Evolutionary conservation across 1,140 invertebrate species (phyloP).

Genomic region (Lordiphosa mommai): DNA sequence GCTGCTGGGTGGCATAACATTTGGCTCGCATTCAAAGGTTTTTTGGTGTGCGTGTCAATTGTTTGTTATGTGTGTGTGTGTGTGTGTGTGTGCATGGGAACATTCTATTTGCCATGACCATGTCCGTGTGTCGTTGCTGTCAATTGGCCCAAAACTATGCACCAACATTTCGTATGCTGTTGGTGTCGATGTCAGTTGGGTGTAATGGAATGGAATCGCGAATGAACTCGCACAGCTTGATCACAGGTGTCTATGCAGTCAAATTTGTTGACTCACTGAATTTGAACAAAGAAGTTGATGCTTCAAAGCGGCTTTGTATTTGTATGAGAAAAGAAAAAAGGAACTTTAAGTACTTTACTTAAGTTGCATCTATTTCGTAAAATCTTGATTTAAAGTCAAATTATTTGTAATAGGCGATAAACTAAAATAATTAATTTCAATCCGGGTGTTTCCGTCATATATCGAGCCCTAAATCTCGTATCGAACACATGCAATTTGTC

Average conservation of each 20-base stretch:
- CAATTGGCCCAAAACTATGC: conserved; percentile 41
- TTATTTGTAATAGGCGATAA: too few species aligned
- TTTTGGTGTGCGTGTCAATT: conserved; percentile 6
- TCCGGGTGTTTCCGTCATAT: too few species aligned
- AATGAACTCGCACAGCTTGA: background rate
- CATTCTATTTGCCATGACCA: conserved; percentile 34
- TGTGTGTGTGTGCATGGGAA: conserved; percentile 11
- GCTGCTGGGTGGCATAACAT: conserved; percentile 40
- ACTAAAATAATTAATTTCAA: too few species aligned
- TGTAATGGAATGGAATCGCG: conserved; percentile 3
- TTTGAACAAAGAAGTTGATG: background rate
- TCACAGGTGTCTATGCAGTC: background rate
- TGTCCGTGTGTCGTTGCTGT: conserved; percentile 37
- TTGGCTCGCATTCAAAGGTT: conserved; percentile 30
- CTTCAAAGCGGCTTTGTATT: background rate
- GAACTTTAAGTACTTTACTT: too few species aligned
- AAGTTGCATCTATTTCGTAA: too few species aligned
- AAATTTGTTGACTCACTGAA: background rate
- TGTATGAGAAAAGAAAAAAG: background rate
- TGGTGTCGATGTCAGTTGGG: conserved; percentile 17
- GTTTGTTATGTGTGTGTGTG: conserved; percentile 7
- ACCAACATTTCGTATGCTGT: conserved; percentile 56
- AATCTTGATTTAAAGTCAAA: too few species aligned
- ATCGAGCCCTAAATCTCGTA: too few species aligned
- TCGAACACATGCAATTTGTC: too few species aligned